phyloP scores from a whole-genome alignment of 2,888 invertebrate species.

The Drosophila monieri region DNA sequence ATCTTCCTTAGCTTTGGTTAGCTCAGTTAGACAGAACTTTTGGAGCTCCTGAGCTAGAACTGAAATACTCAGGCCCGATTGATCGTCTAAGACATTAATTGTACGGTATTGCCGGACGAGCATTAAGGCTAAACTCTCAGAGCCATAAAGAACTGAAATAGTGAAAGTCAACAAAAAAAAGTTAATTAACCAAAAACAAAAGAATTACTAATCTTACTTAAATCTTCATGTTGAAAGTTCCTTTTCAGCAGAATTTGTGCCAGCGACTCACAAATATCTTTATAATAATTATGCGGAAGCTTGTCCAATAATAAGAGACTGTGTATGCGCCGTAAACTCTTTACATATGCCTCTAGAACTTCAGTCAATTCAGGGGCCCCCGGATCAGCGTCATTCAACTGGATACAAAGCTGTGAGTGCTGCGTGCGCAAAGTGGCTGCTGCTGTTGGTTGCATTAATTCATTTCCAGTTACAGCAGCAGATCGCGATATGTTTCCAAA shows the following conservation, averaged over 20 bases:
- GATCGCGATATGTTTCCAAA: slow-evolving; percentile 51
- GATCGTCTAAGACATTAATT: slow-evolving; percentile 5
- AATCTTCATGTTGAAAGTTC: slow-evolving; percentile 1
- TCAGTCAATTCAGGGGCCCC: neutral
- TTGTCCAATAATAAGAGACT: slow-evolving; percentile 39
- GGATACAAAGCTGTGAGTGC: slow-evolving; percentile 9
- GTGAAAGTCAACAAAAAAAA: slow-evolving; percentile 10
- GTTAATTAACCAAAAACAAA: neutral
- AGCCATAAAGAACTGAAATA: slow-evolving; percentile 47
- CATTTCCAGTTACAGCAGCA: slow-evolving; percentile 47
- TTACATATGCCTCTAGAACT: slow-evolving; percentile 33
- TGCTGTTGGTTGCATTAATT: slow-evolving; percentile 19
- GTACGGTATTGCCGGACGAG: slow-evolving; percentile 29
- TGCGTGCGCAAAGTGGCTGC: slow-evolving; percentile 30
- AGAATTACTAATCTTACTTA: slow-evolving; percentile 30
- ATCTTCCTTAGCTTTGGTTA: slow-evolving; percentile 18
- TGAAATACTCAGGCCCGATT: neutral
- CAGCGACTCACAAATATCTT: slow-evolving; percentile 43
- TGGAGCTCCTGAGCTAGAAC: slow-evolving; percentile 28
- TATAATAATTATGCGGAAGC: slow-evolving; percentile 30
- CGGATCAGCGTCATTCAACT: slow-evolving; percentile 2
- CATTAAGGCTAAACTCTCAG: slow-evolving; percentile 60
- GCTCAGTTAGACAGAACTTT: slow-evolving; percentile 34
- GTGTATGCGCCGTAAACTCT: slow-evolving; percentile 41
- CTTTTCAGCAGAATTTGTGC: slow-evolving; percentile 34